These are phyloP conservation scores for Alces alces DNA, from an alignment of 2,113 vertebrate species.

Conservation along the genomic window DNA sequence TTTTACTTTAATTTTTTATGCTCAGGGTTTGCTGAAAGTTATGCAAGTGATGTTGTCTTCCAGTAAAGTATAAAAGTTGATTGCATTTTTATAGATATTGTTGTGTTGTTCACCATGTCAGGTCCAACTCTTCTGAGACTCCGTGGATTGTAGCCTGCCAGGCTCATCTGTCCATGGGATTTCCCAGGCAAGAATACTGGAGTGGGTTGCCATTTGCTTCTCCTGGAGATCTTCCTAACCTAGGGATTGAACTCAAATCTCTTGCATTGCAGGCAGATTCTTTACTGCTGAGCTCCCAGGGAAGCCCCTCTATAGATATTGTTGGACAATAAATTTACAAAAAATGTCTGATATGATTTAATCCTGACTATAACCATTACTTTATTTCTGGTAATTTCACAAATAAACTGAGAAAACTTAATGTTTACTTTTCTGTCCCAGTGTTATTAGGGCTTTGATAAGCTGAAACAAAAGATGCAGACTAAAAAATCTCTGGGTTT, in stretches of 20 bases:
- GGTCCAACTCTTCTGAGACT: no score
- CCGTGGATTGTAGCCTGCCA: no score
- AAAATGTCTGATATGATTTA: background rate
- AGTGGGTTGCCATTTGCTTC: no score
- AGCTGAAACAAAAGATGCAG: background rate
- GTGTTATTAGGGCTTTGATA: background rate
- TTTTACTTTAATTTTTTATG: background rate
- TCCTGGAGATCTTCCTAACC: no score
- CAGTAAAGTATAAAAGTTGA: background rate
- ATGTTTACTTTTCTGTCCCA: background rate
- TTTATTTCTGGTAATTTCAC: background rate
- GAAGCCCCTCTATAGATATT: background rate
- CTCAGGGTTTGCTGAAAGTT: background rate
- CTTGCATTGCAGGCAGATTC: no score
- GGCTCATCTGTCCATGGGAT: no score
- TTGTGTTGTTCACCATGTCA: background rate
- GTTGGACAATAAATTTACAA: background rate
- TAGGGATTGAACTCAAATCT: no score
- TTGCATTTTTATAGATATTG: background rate
- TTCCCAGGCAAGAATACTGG: no score
- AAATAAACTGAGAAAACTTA: background rate
- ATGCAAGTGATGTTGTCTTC: background rate
- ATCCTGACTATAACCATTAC: background rate
- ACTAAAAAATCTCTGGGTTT: background rate
- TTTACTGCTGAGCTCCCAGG: no score